Conservation (phyloP, 1,140 invertebrate genomes). For the Magallana gigas region DNA sequence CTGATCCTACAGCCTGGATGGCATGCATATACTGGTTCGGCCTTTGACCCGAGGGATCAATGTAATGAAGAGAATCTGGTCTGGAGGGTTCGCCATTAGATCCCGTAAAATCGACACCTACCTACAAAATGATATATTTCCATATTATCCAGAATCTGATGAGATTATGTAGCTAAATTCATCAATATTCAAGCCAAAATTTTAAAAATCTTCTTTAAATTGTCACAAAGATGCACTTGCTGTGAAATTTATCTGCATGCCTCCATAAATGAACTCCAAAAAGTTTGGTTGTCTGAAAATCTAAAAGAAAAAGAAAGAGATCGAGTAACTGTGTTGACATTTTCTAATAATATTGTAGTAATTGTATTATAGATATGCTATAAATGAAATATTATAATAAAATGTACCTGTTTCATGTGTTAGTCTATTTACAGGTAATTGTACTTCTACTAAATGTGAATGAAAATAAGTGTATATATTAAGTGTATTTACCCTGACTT, state of each 20-base stretch:
- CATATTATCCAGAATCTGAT: neutral
- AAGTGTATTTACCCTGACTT: slow-evolving; percentile 59
- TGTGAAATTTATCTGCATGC: slow-evolving; percentile 77
- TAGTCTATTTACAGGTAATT: no score
- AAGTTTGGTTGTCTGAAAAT: slow-evolving; percentile 71
- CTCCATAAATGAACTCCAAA: slow-evolving; percentile 76
- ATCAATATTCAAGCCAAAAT: neutral
- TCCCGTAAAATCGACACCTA: slow-evolving; percentile 85
- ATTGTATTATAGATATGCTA: no score
- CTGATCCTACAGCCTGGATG: slow-evolving; percentile 82
- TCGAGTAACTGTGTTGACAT: no score
- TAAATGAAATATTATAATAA: no score
- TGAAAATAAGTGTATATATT: no score
- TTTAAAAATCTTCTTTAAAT: no score
- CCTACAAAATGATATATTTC: slow-evolving; percentile 58
- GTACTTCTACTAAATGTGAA: no score
- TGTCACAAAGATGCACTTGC: slow-evolving; percentile 57
- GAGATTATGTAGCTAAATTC: neutral
- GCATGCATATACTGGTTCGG: slow-evolving; percentile 78
- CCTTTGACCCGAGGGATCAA: slow-evolving; percentile 62
- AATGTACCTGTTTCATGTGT: no score
- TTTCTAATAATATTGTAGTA: no score
- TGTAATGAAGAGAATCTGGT: slow-evolving; percentile 80
- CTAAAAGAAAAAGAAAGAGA: slow-evolving; percentile 59
- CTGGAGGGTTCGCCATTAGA: slow-evolving; percentile 84